Evolutionary conservation across 2,113 vertebrate species (phyloP).

Genomic region (Raphicerus campestris): DNA sequence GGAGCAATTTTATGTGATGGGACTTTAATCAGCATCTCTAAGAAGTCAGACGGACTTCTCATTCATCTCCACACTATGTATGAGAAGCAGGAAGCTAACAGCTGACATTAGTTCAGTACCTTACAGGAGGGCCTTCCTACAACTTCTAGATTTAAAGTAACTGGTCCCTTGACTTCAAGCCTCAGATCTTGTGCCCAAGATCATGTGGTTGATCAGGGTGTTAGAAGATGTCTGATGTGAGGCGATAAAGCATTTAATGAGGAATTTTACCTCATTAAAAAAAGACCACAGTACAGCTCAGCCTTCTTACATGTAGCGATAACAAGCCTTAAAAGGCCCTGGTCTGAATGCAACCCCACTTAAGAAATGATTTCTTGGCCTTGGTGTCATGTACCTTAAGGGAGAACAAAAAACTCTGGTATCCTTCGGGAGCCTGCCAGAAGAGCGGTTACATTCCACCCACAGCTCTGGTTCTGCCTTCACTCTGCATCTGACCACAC

Average conservation of each 20-base stretch:
- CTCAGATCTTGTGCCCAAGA: background rate
- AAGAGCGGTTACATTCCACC: constrained; percentile 59
- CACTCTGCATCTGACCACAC: background rate
- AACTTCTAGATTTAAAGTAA: background rate
- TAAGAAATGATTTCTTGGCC: background rate
- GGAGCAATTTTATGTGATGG: background rate
- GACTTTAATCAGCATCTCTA: background rate
- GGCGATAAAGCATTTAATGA: background rate
- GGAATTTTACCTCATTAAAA: background rate
- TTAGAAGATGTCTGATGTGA: background rate
- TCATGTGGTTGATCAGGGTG: background rate
- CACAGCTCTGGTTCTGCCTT: background rate
- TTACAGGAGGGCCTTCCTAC: background rate
- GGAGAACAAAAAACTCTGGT: constrained; percentile 56
- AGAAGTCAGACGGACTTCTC: background rate
- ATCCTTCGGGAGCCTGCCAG: constrained; percentile 60
- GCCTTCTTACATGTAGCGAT: background rate
- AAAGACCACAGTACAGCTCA: background rate
- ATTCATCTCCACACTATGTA: background rate
- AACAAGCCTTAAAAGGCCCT: background rate
- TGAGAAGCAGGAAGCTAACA: background rate
- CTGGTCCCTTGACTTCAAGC: background rate
- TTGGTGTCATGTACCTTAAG: background rate
- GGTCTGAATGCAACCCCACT: background rate
- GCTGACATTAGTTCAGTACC: background rate